A percentile compares a stretch with the other conserved stretches of the same genome.
phyloP scores from a whole-genome alignment of 2,888 invertebrate genomes.

The Drosophila birchii region DNA sequence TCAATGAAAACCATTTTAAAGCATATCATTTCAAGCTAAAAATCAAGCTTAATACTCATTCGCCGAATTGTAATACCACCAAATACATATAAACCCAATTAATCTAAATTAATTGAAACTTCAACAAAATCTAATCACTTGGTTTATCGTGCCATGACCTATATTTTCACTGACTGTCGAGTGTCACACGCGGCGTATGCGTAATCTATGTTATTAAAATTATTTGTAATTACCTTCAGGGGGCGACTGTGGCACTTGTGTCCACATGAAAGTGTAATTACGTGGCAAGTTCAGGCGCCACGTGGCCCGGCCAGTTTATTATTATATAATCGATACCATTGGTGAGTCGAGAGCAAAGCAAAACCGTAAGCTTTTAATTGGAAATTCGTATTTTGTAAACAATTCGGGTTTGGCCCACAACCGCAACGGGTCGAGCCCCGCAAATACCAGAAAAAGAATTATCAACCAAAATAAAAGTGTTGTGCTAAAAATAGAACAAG shows the following conservation, averaged over 20 bases:
- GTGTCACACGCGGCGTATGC: constrained; percentile 50
- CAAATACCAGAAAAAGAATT: constrained; percentile 42
- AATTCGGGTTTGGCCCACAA: constrained; percentile 41
- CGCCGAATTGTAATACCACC: neutral
- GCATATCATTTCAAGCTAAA: neutral
- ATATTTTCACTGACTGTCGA: constrained; percentile 14
- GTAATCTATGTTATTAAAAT: constrained; percentile 56
- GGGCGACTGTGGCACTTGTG: constrained; percentile 4
- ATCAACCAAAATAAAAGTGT: constrained; percentile 71
- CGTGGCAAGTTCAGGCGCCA: constrained; percentile 56
- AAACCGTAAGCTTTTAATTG: constrained; percentile 52
- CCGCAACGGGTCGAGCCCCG: constrained; percentile 48
- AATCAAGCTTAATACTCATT: neutral
- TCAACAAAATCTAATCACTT: constrained; percentile 4
- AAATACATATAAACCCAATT: constrained; percentile 3
- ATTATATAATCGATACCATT: constrained; percentile 71
- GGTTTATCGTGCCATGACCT: constrained; percentile 3
- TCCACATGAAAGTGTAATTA: constrained; percentile 50
- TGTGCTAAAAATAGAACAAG: constrained; percentile 68
- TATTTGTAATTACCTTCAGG: constrained; percentile 36
- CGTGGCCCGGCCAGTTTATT: constrained; percentile 43
- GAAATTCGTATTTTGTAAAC: constrained; percentile 42
- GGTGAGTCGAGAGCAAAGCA: constrained; percentile 41
- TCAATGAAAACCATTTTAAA: neutral
- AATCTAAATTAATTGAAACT: constrained; percentile 1